Evolutionary conservation across 2,888 invertebrate genomes (phyloP), one percentile per base, ranked within the genome.

Genomic region (Pristionchus arcanus): DNA sequence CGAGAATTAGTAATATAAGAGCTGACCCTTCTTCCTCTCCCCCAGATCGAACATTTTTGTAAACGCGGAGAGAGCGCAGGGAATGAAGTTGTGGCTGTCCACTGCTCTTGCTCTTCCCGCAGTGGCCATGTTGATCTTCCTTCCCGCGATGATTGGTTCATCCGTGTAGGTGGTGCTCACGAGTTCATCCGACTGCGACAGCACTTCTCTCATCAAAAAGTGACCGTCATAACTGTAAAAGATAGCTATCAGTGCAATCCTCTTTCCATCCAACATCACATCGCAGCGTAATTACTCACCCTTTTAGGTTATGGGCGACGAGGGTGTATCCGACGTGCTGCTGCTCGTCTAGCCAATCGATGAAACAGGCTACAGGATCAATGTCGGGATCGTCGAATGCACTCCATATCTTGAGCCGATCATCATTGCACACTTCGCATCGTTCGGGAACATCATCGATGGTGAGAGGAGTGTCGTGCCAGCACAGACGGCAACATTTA

Each of bases 201-300:
- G 34, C 2, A 84, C 28, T 21, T 83, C 16, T 5, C 19, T 4
- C 16, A 83, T n/a, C 1, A 25, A 25, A 21, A 84, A 59, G 34
- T 84, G 84, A 1, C 59, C 84, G 34, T 59, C 84, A 25, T 84
- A 84, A 19, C 84, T 84, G 59, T 34, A 84, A 42, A n/a, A 28
- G 9, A 68, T 31, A 31, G 4, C 28, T 2, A 66, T n/a, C 55
- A 19, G 15, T 19, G 15, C 28, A 31, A 2, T 28, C 31, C 15
- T 71, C 31, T 16, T 2, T n/a, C 28, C 34, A 2, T 71, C 71
- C 71, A 2, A 21, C 66, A n/a, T 9, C 25, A 25, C 66, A n/a
- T n/a, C 66, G n/a, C 31, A 3, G 28, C 1, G 15, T 2, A 31
- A 71, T 31, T 15, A 49, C 81, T 49, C 25, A 81, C 81, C 81